Base-by-base conservation (phyloP, 2,113 vertebrate species). In the Corydoras maculifer region DNA sequence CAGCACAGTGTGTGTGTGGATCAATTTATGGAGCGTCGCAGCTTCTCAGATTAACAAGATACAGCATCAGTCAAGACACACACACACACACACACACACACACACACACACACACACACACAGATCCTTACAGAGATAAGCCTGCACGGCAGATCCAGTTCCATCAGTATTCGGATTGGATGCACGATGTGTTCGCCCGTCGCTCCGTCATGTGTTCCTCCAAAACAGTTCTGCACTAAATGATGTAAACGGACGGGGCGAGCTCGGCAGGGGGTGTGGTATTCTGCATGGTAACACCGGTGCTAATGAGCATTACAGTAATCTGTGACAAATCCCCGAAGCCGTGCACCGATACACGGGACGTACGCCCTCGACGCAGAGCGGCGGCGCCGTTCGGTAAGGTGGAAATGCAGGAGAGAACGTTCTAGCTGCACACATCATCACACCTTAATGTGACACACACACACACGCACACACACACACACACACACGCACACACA, bases 271-370 rank as follows among this genome's bases (percentile, higher is more conserved):
- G 35, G 64, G 29, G 12, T 54, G 9, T 67, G 50, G 61, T 50
- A 80, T 77, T 71, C 68, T 63, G 74, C 72, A 77, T 83, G 78
- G 71, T 77, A 81, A 85, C 79, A 57, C 6, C 54, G 15, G 13
- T 57, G 9, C 12, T 15, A 57, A 13, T 7, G 85, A 61, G 62
- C 74, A 64, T 57, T 61, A 80, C 0, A 13, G 43, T 69, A 55
- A 35, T 43, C n/a, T 58, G 58, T 58, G 68, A 65, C 77, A 78
- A 49, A 50, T 32, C 57, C 25, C 68, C 77, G 73, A 65, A 74
- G 65, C 69, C 49, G 14, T 29, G 50, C 70, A 72, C 70, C 49
- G 9, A 2, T n/a, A 58, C 67, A 75, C 51, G 15, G 2, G 61
- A 58, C 66, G 30, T 14, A 31, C 66, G 65, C 18, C 0, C 31